A percentile compares a stretch with the other conserved stretches of the same genome.
Evolutionary conservation across 2,797 vertebrate genomes (phyloP).

Genomic region (Callimico goeldii): DNA sequence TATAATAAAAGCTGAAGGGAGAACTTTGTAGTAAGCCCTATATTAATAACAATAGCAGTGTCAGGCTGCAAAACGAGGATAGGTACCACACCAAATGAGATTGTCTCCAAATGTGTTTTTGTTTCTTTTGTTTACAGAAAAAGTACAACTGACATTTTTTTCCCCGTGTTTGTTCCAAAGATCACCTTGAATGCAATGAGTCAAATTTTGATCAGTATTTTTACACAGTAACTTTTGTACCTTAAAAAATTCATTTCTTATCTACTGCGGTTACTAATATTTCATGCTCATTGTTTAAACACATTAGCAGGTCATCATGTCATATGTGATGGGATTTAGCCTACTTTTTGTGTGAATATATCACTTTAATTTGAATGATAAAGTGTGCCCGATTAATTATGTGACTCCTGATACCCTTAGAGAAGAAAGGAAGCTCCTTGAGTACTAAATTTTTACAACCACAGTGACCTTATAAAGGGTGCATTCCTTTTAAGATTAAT

Average conservation of each 20-base stretch:
- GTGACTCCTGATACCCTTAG: neutral
- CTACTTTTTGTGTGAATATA: neutral
- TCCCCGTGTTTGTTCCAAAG: neutral
- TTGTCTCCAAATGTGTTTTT: slow-evolving; percentile 9
- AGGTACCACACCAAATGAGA: neutral
- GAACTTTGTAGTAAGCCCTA: neutral
- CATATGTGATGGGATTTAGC: neutral
- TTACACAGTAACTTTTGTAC: neutral
- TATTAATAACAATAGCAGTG: neutral
- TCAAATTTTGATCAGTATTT: neutral
- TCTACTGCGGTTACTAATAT: neutral
- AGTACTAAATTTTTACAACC: neutral
- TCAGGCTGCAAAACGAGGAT: neutral
- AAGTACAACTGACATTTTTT: neutral
- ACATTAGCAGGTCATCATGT: neutral
- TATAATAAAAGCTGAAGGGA: neutral
- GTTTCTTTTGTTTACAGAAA: neutral
- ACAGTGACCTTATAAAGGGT: neutral
- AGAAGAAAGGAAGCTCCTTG: neutral
- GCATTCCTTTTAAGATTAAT: neutral
- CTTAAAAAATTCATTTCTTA: neutral
- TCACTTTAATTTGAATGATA: neutral
- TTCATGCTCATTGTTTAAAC: neutral
- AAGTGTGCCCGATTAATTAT: neutral
- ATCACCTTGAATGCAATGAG: neutral